Evolutionary conservation across 2,113 vertebrate species (phyloP).

Genomic region (Arvicanthis niloticus): DNA sequence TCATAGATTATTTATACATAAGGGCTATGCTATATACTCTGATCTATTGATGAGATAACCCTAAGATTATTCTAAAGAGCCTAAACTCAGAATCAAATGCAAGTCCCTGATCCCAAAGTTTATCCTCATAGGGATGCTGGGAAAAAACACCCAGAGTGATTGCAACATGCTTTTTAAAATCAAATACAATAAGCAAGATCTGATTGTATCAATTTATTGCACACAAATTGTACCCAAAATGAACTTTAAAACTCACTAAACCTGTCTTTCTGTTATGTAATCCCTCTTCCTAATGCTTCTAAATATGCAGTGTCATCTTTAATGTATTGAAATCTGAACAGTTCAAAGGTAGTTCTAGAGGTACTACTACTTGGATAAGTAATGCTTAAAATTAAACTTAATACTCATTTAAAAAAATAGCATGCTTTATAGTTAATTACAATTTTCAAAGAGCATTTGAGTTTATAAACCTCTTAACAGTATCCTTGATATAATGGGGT

Average conservation of each 20-base stretch:
- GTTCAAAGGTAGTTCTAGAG: slow-evolving; percentile 13
- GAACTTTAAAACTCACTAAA: slow-evolving; percentile 57
- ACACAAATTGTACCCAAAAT: background rate
- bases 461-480: background rate
- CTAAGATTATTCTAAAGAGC: background rate
- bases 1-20: background rate
- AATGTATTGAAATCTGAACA: background rate
- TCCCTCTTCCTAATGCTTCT: background rate
- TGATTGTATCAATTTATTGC: background rate
- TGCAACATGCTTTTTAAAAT: slow-evolving; percentile 41
- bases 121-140: background rate
- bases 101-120: slow-evolving; percentile 10
- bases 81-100: slow-evolving; percentile 37
- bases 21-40: background rate
- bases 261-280: slow-evolving; percentile 54
- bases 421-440: background rate
- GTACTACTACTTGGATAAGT: background rate
- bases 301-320: slow-evolving; percentile 33
- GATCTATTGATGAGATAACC: background rate
- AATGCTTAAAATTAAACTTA: slow-evolving; percentile 50
- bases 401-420: background rate
- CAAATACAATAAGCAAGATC: slow-evolving; percentile 41
- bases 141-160: background rate
- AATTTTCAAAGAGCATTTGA: slow-evolving; percentile 41
- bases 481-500: background rate